Evolutionary conservation across 2,888 invertebrate species (phyloP), one percentile per base, ranked within the genome.

Genomic region (Ichneumoninae sp.): DNA sequence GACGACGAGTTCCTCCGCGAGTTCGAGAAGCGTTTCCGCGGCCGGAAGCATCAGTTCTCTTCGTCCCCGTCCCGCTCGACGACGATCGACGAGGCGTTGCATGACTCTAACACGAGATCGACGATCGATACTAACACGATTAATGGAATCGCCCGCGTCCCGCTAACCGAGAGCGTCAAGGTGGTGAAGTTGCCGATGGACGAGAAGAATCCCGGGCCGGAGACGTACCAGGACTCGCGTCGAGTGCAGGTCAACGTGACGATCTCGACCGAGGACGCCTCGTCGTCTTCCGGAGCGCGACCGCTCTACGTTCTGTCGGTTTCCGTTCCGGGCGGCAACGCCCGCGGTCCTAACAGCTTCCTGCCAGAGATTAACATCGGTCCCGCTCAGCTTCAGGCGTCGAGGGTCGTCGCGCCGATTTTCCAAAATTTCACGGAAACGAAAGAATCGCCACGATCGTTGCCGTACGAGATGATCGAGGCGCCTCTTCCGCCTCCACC

Each of bases 181-280:
- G 84, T 94, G 78, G 90, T 94, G 68, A 90, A 94, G 83, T 90
- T 94, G 22, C 94, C 94, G 30, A 86, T 90, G 8, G 50, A 78
- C 36, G 30, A 54, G 4, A 44, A 78, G 47, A 44, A 65, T 54
- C 50, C 26, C 7, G 72, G 50, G 10, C 4, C 68, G 22, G 22
- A 33, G 13, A 30, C 19, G 16, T 10, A 60, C 54, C 54, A 70
- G 22, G 82, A 82, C 72, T 69, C 94, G 36, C 96, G 96, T 93
- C 96, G 96, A 89, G 96, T 97, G 89, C 94, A 97, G 87, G 96
- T 98, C 84, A 98, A 98, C 94, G 95, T 98, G 87, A 97, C 97
- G 8, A 97, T 97, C 90, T 96, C 96, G 83, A 96, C 97, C 62
- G 97, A 97, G 90, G 95, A 95, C 83, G 94, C 94, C 77, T 94